Base-by-base conservation (phyloP, 2,113 vertebrate genomes). In the Percina caprodes region DNA sequence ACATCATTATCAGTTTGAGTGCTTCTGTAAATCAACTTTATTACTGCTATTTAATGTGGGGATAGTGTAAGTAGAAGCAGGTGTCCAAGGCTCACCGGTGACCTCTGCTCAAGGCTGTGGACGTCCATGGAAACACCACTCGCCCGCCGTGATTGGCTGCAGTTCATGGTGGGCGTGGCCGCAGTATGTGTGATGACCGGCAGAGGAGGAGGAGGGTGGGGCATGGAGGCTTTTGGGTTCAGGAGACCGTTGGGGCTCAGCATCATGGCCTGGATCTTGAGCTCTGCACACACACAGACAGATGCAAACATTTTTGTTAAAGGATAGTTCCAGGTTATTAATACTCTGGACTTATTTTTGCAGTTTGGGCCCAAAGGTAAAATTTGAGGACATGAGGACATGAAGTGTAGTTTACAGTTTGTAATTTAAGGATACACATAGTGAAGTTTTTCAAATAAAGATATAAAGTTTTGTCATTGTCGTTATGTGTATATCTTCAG, bases 191-290 rank as follows among this genome's bases (percentile, higher is more conserved):
- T 93, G 92, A 99, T 98, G 73, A 97, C 92, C 0, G 97, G 97
- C 0, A 97, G 95, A 3, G 88, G 70, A 7, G 97, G 97, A 55
- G 86, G 84, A 70, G 68, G 76, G 26, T 74, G 87, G 0, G 97
- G 96, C 95, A 97, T 94, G 83, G 96, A 96, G 46, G 96, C 95
- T 23, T 94, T 93, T 60, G 96, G 96, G 89, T 99, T 97, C 88
- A 99, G 92, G 84, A 97, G 97, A 49, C 98, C 98, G 0, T 99
- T 99, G 12, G 97, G 97, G 23, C 96, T 96, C 90, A 97, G 89
- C 0, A 97, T 96, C 85, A 98, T 95, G 0, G 97, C 95, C 79
- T 96, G 97, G 94, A 97, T 95, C 94, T 99, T 99, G 80, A 98
- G 90, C 84, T 99, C 98, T 96, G 70, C 23, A 35, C 15, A 39